Evolutionary conservation across 2,113 vertebrate genomes (phyloP).

Genomic region (Struthidea cinerea): DNA sequence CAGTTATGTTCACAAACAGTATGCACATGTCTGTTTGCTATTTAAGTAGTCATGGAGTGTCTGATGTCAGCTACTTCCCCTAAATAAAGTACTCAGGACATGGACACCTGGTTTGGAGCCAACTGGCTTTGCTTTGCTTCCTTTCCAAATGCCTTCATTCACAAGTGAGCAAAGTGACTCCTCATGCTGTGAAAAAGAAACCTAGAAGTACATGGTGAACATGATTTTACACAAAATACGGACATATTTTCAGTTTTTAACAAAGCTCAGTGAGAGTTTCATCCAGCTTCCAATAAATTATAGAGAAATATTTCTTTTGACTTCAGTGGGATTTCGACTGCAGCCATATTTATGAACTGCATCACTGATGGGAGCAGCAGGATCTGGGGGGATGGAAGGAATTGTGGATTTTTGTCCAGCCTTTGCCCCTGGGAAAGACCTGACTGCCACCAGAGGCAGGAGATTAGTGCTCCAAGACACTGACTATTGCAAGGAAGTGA

Average conservation of each 20-base stretch:
- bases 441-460: not conserved
- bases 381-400: not conserved
- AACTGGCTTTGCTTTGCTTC: conserved; percentile 58
- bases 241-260: not conserved
- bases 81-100: conserved; percentile 60
- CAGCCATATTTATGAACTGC: not conserved
- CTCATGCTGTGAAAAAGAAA: not conserved
- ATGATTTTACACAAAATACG: not conserved
- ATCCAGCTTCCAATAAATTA: not conserved
- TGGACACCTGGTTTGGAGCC: conserved; percentile 53
- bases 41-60: conserved; percentile 52
- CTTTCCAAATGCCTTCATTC: conserved; percentile 65
- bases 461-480: not conserved
- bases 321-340: not conserved
- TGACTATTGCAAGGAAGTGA: not conserved
- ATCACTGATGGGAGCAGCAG: not conserved
- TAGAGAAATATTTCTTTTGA: not conserved
- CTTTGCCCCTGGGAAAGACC: not conserved
- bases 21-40: not conserved
- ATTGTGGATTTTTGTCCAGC: not conserved
- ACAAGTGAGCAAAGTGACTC: conserved; percentile 34
- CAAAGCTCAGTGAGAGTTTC: not conserved
- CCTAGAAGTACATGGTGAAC: not conserved
- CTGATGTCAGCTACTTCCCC: conserved; percentile 66
- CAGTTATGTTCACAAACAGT: not conserved